These are phyloP conservation scores for Falco berigora DNA, from an alignment of 2,797 vertebrate genomes.

Conservation along the genomic window DNA sequence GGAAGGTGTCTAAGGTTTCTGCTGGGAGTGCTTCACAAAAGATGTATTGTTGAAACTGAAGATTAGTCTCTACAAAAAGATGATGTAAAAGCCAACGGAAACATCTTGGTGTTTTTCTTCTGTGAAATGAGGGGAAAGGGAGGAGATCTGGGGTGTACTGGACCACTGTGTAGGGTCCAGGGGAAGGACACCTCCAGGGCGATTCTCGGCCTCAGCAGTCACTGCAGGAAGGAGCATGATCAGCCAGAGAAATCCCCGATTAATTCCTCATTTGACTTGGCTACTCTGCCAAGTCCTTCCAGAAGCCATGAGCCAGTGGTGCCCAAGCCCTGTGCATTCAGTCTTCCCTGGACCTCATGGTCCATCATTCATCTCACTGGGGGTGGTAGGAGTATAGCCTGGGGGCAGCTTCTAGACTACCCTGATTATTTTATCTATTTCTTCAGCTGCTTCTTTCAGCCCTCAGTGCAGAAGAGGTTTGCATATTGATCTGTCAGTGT, in stretches of 20 bases:
- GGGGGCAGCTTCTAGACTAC: neutral
- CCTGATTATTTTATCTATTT: neutral
- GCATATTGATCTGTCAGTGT: neutral
- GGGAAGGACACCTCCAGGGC: slow-evolving; percentile 8
- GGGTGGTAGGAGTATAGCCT: neutral
- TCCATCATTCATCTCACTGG: neutral
- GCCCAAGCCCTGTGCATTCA: neutral
- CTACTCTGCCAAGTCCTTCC: neutral
- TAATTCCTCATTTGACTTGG: neutral
- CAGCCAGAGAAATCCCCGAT: neutral
- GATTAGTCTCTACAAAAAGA: slow-evolving; percentile 50
- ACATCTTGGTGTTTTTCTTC: slow-evolving; percentile 61
- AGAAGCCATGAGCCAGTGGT: neutral
- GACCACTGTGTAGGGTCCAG: slow-evolving; percentile 1
- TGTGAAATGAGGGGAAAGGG: slow-evolving; percentile 34
- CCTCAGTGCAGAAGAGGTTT: neutral
- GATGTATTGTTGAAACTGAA: slow-evolving; percentile 61
- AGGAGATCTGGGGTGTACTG: neutral
- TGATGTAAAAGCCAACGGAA: slow-evolving; percentile 58
- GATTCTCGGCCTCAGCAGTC: neutral
- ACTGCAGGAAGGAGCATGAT: neutral
- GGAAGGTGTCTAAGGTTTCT: slow-evolving; percentile 68
- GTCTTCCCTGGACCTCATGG: neutral
- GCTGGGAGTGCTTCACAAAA: slow-evolving; percentile 57
- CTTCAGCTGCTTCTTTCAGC: neutral